Base-by-base conservation (phyloP, 2,888 invertebrate genomes). In the Volucella inflata region DNA sequence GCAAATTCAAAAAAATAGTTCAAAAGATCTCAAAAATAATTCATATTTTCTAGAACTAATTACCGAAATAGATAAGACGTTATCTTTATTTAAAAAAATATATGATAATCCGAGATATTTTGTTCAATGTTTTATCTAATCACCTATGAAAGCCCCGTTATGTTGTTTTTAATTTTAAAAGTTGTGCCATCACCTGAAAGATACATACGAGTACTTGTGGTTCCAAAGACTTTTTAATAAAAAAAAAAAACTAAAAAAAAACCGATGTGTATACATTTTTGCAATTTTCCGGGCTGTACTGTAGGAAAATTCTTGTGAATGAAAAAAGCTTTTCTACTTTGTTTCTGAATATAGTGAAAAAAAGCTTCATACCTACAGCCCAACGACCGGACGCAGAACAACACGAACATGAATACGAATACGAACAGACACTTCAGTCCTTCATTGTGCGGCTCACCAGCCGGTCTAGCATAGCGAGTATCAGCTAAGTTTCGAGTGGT, bases 361-460 rank as follows among this genome's bases (percentile, higher is more conserved):
- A 81, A 85, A 81, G 81, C 77, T 81, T 44, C 55, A 67, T 84
- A 71, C 70, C 75, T 75, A 76, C 60, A 59, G 51, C 50, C 67
- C 50, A 62, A 42, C 50, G 57, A 12, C 67, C 16, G 51, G 44
- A 53, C 38, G 30, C 30, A 30, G 30, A 30, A 30, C 30, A 30
- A 30, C 30, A 30, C 30, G 30, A 30, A 30, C 30, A 30, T 6
- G 30, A 30, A 1, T 4, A 21, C 21, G 21, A 21, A 21, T 30
- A 30, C 6, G 30, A 72, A 59, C 14, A 42, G 12, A 71, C 65
- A 68, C 46, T 85, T 85, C 85, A 85, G 85, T 85, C 85, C 85
- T 85, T 85, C 81, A 68, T 72, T 68, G 85, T 85, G 81, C 81
- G 85, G 85, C 85, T 77, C 85, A 81, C 64, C 72, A 81, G 81